Percentiles rank a stretch among this genome's conserved stretches.
phyloP scores from a whole-genome alignment of 92 coral and sea anemone species.

The Montipora capitata region DNA sequence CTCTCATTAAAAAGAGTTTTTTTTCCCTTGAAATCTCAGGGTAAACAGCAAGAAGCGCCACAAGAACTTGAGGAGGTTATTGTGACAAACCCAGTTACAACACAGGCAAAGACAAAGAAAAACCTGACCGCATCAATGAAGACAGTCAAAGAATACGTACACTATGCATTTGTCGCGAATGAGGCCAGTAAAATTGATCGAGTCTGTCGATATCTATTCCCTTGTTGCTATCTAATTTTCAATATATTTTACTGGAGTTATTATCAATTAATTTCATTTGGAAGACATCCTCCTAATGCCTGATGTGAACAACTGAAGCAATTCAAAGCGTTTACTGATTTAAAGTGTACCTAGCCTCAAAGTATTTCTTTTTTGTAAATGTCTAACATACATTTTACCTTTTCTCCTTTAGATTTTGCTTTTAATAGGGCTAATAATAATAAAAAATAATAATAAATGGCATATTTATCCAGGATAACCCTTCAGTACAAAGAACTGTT shows the following conservation, averaged over 20 bases:
- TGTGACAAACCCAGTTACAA: neutral
- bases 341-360: no score
- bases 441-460: no score
- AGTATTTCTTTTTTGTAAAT: no score
- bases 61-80: slow-evolving; percentile 34
- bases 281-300: neutral
- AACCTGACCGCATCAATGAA: neutral
- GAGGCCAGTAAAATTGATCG: slow-evolving; percentile 73
- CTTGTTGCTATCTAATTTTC: slow-evolving; percentile 61
- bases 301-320: no score
- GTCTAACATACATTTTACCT: no score
- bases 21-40: neutral
- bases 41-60: neutral
- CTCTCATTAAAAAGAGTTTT: neutral
- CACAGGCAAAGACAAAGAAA: neutral
- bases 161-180: slow-evolving; percentile 52
- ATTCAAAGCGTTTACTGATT: no score
- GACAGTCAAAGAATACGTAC: slow-evolving; percentile 54
- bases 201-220: slow-evolving; percentile 67
- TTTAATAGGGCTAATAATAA: no score
- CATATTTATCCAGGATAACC: no score
- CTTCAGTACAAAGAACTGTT: no score
- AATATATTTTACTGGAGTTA: slow-evolving; percentile 71
- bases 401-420: no score
- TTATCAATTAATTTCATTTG: slow-evolving; percentile 45